Percentiles rank a stretch among this genome's conserved stretches.
Evolutionary conservation across 2,888 invertebrate genomes (phyloP).

Genomic region (Leptothorax acervorum): DNA sequence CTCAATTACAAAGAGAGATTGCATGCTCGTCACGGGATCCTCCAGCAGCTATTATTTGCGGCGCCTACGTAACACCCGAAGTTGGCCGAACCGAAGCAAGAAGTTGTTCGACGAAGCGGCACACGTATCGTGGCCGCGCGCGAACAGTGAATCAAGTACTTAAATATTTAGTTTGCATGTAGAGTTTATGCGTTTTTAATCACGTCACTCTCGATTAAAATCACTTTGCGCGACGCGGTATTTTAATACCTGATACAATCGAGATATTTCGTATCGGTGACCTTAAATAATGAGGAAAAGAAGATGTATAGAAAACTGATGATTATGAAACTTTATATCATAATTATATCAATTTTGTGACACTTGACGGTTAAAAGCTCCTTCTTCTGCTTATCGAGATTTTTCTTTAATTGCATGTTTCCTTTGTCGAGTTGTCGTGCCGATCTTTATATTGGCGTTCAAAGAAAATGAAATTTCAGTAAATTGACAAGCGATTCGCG

Average conservation of each 20-base stretch:
- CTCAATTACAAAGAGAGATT: conserved; percentile 68
- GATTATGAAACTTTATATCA: neutral
- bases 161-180: conserved; percentile 41
- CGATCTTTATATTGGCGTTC: conserved; percentile 29
- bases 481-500: conserved; percentile 46
- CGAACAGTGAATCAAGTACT: conserved; percentile 12
- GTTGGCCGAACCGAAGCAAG: conserved; percentile 39
- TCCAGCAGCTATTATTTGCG: conserved; percentile 45
- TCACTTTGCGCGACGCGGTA: neutral
- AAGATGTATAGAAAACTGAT: neutral
- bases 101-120: conserved; percentile 42
- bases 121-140: conserved; percentile 35
- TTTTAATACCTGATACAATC: neutral
- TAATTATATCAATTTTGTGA: neutral
- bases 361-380: neutral
- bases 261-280: neutral
- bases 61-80: conserved; percentile 46
- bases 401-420: conserved; percentile 42
- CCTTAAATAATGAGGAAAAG: neutral
- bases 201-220: conserved; percentile 3
- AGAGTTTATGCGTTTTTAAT: conserved; percentile 23
- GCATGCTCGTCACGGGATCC: conserved; percentile 49
- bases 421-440: conserved; percentile 11
- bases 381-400: neutral
- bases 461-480: conserved; percentile 54